phyloP scores from a whole-genome alignment of 2,113 vertebrate species.

The Alethe castanea region DNA sequence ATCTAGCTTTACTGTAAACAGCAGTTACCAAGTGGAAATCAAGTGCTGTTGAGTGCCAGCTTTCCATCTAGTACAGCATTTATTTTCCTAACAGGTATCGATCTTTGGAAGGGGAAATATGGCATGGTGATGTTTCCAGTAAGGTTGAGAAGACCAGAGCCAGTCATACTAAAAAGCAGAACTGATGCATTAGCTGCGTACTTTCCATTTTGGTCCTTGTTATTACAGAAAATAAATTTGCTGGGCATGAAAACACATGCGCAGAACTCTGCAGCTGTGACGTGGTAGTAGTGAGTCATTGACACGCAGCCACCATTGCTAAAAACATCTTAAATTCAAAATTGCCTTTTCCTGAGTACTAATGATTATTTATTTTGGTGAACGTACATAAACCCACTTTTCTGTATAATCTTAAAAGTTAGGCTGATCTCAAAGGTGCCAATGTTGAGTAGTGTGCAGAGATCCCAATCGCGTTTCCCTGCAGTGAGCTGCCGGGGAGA shows the following conservation, averaged over 20 bases:
- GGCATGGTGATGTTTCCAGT: neutral
- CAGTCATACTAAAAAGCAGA: neutral
- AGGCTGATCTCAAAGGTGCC: neutral
- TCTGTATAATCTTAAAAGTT: neutral
- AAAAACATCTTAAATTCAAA: neutral
- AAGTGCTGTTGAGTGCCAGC: neutral
- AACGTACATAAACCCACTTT: rapidly evolving
- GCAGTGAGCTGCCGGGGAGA: neutral
- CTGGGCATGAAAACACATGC: neutral
- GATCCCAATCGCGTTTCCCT: neutral
- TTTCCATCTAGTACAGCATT: neutral
- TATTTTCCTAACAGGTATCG: neutral
- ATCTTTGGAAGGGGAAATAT: neutral
- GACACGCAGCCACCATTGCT: neutral
- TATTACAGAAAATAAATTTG: neutral
- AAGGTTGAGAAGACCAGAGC: neutral
- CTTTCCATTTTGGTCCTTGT: neutral
- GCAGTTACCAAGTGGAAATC: neutral
- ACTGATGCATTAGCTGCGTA: neutral
- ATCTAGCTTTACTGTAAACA: neutral
- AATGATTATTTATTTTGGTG: neutral
- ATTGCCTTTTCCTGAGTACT: neutral
- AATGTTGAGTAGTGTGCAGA: rapidly evolving
- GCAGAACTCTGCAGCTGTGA: neutral
- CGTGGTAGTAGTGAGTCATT: rapidly evolving